Evolutionary conservation across 2,113 vertebrate species (phyloP).

Genomic region (Istiophorus platypterus): DNA sequence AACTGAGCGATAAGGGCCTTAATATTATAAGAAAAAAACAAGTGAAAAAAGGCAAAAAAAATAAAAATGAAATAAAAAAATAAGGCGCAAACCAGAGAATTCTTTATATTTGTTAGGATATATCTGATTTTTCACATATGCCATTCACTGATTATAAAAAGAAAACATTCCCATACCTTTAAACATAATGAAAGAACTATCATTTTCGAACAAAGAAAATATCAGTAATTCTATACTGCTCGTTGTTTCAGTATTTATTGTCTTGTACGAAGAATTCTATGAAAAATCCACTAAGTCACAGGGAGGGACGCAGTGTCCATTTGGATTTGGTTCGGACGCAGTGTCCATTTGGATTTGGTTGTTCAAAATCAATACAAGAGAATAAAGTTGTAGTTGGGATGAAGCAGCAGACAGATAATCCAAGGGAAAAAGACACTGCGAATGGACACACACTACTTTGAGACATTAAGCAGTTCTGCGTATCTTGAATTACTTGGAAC

Average conservation of each 20-base stretch:
- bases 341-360: background rate
- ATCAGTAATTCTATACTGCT: background rate
- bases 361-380: conserved; percentile 11
- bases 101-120: background rate
- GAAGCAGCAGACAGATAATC: conserved; percentile 4
- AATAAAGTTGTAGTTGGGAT: conserved; percentile 4
- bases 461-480: background rate
- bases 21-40: background rate
- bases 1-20: conserved; percentile 25
- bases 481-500: conserved; percentile 5
- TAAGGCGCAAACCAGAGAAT: background rate
- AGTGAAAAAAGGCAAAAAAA: background rate
- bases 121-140: background rate
- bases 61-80: too few relatives aligned
- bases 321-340: background rate
- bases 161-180: background rate
- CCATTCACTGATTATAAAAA: background rate
- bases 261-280: too few relatives aligned
- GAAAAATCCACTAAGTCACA: background rate
- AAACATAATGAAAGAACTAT: background rate
- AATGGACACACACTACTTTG: background rate
- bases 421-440: background rate
- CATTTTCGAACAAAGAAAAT: background rate
- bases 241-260: background rate
- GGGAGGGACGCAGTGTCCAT: background rate